Percentiles rank a stretch among this genome's conserved stretches.
Conservation (phyloP, 2,797 vertebrate genomes). For the Sebastes itinus region DNA sequence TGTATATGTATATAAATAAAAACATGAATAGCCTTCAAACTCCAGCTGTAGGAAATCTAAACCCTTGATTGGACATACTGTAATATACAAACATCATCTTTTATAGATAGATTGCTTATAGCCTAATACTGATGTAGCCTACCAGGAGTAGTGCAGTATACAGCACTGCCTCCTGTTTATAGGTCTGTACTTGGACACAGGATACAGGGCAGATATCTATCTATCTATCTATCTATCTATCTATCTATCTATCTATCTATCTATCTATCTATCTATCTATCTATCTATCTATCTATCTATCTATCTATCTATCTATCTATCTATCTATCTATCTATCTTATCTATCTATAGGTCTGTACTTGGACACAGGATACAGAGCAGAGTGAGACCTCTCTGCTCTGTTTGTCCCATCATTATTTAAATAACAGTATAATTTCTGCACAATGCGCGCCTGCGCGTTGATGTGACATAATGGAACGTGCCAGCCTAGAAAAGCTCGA, state of each 20-base stretch:
- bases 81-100: neutral
- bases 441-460: constrained; percentile 81
- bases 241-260: no score
- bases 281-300: no score
- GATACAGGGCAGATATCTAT: neutral
- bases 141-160: neutral
- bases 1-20: neutral
- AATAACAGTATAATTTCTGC: constrained; percentile 73
- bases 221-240: no score
- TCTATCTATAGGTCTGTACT: neutral
- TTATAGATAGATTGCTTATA: neutral
- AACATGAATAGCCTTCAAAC: neutral
- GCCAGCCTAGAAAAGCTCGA: constrained; percentile 81
- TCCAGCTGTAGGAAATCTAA: neutral
- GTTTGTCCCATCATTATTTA: constrained; percentile 66
- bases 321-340: no score
- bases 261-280: rapidly evolving
- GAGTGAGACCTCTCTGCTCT: constrained; percentile 47
- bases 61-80: neutral
- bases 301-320: no score
- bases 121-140: no score
- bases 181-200: neutral
- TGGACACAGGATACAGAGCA: neutral
- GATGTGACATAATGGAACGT: constrained; percentile 88
- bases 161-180: neutral